phyloP scores from a whole-genome alignment of 2,113 vertebrate genomes.

The Rhinopithecus roxellana region DNA sequence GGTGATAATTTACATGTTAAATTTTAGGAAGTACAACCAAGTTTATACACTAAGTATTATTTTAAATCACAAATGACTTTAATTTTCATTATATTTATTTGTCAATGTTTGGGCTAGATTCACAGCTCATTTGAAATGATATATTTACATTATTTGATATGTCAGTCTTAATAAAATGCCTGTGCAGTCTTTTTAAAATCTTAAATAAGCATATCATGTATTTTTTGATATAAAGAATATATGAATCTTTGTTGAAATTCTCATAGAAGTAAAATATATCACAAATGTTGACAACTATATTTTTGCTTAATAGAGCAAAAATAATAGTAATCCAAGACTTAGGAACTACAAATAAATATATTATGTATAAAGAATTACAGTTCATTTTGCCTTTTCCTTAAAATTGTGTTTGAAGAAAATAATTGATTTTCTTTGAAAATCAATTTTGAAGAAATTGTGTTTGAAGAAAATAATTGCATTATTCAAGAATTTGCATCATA shows the following conservation, averaged over 20 bases:
- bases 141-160: not conserved
- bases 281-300: not conserved
- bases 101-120: not conserved
- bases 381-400: not conserved
- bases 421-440: not conserved
- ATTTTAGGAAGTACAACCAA: not conserved
- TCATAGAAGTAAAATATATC: not conserved
- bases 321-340: not conserved
- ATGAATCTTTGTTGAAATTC: not conserved
- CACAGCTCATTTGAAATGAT: not conserved
- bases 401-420: slow-evolving; percentile 29
- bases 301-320: not conserved
- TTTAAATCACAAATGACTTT: not conserved
- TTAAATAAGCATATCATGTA: no score
- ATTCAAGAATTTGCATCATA: slow-evolving; percentile 61
- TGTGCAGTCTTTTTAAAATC: not conserved
- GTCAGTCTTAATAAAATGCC: not conserved
- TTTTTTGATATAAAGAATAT: not conserved
- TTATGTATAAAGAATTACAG: not conserved
- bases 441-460: not conserved
- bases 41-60: not conserved
- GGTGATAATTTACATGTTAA: not conserved
- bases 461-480: slow-evolving; percentile 47
- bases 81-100: not conserved
- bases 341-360: not conserved